Evolutionary conservation across 2,888 invertebrate species (phyloP), one percentile per base, ranked within the genome.

Genomic region (Trichopria drosophilae): DNA sequence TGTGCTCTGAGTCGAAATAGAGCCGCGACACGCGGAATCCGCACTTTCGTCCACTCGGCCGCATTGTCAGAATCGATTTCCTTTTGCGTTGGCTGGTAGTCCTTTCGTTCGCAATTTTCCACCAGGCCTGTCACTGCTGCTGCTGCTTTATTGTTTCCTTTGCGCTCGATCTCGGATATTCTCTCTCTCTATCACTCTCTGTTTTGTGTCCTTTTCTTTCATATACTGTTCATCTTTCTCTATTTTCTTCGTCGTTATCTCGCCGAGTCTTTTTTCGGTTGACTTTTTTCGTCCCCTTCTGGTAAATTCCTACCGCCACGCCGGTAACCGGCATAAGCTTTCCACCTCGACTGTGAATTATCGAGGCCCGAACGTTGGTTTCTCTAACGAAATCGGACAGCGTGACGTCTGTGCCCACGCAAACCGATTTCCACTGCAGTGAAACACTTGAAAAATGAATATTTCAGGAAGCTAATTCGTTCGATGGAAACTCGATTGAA

Each of bases 21-120:
- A 51, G 35, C 32, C 41, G 32, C 20, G 43, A 31, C 18, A 28
- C 7, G 35, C n/a, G n/a, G 20, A 23, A 13, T 32, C 35, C 26
- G 9, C 29, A 32, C 34, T 20, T 16, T 19, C 15, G 13, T 23
- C 28, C 19, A 31, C n/a, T n/a, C n/a, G n/a, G n/a, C n/a, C n/a
- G n/a, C n/a, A n/a, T n/a, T n/a, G n/a, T n/a, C n/a, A n/a, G 32
- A 48, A 53, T 53, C 40, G 53, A 53, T 53, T 39, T 28, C 50
- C 39, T 22, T 42, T 31, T 50, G 18, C 28, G 16, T n/a, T n/a
- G 18, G 23, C 22, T 20, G 2, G n/a, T 19, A n/a, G 19, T 24
- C 24, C 19, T 37, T 15, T 37, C n/a, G 3, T 2, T 24, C 36
- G 12, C 23, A 26, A 40, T 51, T 51, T 31, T 23, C 34, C 31